A percentile compares a stretch with the other conserved stretches of the same genome.
These are phyloP conservation scores for Vireo griseus DNA, from an alignment of 2,797 vertebrate genomes.

Conservation along the genomic window DNA sequence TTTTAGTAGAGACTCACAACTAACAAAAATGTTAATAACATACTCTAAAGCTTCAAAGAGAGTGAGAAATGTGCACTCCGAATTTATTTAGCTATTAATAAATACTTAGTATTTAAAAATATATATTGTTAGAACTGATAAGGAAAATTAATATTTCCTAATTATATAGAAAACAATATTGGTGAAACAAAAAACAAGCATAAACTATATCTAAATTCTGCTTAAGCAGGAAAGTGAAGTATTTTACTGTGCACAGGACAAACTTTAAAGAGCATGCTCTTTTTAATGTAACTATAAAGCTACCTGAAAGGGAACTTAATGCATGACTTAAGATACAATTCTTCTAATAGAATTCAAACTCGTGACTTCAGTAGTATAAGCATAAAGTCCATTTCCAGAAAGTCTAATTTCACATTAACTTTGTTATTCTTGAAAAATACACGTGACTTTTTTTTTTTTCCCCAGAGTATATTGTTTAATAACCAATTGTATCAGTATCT, in stretches of 20 bases:
- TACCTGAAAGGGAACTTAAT: not conserved
- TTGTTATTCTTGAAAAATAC: not conserved
- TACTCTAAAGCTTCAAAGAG: not conserved
- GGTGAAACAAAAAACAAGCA: not conserved
- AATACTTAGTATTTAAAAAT: not conserved
- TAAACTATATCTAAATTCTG: not conserved
- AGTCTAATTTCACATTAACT: not conserved
- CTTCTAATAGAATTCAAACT: not conserved
- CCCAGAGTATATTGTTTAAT: not conserved
- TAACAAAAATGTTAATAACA: slow-evolving; percentile 3
- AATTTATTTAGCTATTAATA: not conserved
- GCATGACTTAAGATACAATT: not conserved
- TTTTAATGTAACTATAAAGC: not conserved
- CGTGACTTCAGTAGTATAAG: not conserved
- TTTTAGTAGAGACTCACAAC: slow-evolving; percentile 14
- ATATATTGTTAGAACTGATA: not conserved
- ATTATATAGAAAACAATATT: not conserved
- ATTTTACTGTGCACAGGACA: not conserved
- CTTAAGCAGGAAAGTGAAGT: not conserved
- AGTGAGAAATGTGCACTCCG: not conserved
- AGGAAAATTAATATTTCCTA: not conserved
- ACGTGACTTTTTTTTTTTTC: not conserved
- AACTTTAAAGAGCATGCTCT: not conserved
- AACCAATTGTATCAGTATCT: not conserved
- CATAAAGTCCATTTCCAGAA: not conserved